Conservation (phyloP, 1,140 invertebrate species). For the Maconellicoccus hirsutus region DNA sequence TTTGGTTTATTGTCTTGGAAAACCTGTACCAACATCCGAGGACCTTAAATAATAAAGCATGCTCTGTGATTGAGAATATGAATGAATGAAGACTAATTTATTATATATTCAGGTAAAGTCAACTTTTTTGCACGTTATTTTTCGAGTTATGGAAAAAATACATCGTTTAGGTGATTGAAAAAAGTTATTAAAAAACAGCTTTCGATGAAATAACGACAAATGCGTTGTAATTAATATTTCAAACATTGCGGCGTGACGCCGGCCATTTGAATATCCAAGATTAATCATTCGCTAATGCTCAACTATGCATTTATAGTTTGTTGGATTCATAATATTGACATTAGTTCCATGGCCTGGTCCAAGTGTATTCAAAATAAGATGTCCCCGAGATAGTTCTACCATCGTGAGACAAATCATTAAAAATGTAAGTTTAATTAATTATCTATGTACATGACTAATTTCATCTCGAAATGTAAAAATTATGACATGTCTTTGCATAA, state of each 20-base stretch:
- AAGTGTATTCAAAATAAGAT: slow-evolving; percentile 70
- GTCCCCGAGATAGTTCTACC: slow-evolving; percentile 75
- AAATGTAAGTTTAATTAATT: slow-evolving; percentile 42
- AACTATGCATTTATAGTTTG: slow-evolving; percentile 47
- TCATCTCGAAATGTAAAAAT: neutral
- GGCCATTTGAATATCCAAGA: no score
- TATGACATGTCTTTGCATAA: neutral
- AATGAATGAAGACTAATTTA: slow-evolving; percentile 19
- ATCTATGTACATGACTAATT: neutral
- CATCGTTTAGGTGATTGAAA: no score
- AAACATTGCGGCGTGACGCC: no score
- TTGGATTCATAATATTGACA: slow-evolving; percentile 62
- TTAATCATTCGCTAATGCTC: no score
- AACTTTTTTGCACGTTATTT: no score
- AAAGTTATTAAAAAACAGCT: no score
- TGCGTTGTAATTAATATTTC: no score
- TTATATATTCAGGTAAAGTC: neutral
- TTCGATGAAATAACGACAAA: no score
- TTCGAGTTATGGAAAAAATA: no score
- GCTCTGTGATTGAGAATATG: slow-evolving; percentile 4
- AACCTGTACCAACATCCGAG: neutral
- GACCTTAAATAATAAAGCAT: neutral
- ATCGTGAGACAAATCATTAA: slow-evolving; percentile 77
- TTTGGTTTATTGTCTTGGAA: no score
- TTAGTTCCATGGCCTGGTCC: slow-evolving; percentile 78